These are phyloP conservation scores for Nibea albiflora DNA, from an alignment of 2,113 vertebrate species.

Conservation along the genomic window DNA sequence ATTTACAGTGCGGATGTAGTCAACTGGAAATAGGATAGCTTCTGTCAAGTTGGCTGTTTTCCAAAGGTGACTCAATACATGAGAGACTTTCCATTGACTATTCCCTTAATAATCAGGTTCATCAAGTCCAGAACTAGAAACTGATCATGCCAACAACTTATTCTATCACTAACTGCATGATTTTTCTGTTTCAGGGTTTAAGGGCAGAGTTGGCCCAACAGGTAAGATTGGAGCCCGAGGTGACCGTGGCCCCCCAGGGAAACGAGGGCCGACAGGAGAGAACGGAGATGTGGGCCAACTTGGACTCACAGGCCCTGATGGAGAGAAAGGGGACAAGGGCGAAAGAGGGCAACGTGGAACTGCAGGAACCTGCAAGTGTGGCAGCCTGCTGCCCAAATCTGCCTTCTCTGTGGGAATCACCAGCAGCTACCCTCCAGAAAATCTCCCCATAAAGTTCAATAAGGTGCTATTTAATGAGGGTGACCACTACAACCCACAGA, in stretches of 20 bases:
- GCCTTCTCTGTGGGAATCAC: conserved; percentile 98
- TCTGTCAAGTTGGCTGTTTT: conserved; percentile 30
- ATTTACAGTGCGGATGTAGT: conserved; percentile 6
- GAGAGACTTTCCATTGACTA: conserved; percentile 20
- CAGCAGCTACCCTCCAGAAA: conserved; percentile 94
- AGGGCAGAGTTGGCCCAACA: conserved; percentile 90
- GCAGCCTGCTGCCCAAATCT: conserved; percentile 92
- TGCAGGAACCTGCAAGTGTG: conserved; percentile 92
- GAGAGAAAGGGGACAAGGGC: conserved; percentile 91
- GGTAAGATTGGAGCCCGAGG: conserved; percentile 92
- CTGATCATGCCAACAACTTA: not conserved
- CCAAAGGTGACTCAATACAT: conserved; percentile 44
- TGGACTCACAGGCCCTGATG: conserved; percentile 85
- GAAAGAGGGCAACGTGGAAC: conserved; percentile 86
- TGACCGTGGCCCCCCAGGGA: conserved; percentile 91
- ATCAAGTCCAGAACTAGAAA: not conserved
- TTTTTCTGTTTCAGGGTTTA: conserved; percentile 88
- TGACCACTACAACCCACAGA: conserved; percentile 92
- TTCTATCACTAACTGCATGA: not conserved
- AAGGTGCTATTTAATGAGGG: conserved; percentile 97
- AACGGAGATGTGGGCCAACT: conserved; percentile 85
- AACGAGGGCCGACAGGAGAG: conserved; percentile 90
- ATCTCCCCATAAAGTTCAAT: conserved; percentile 93
- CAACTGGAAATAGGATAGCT: not conserved
- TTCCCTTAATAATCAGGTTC: not conserved